Evolutionary conservation across 2,113 vertebrate genomes (phyloP).

Genomic region (Desmodus rotundus): DNA sequence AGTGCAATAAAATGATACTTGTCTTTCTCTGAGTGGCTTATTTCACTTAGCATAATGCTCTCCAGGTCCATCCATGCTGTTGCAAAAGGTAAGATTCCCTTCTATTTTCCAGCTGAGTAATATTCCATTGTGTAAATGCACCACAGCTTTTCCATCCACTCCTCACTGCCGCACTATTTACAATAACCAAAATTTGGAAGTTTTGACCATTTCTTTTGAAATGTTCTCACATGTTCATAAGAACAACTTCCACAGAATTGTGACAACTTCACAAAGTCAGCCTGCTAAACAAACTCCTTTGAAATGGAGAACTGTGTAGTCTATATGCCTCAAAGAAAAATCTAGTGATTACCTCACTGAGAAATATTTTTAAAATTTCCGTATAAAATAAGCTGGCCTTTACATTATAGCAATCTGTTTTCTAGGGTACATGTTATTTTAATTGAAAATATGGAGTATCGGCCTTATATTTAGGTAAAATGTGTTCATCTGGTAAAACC

Average conservation of each 20-base stretch:
- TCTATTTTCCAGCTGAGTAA: background rate
- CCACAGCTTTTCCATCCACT: background rate
- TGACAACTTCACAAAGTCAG: conserved; percentile 71
- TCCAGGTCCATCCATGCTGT: background rate
- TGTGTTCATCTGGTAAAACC: background rate
- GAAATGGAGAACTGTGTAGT: conserved; percentile 58
- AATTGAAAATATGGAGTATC: background rate
- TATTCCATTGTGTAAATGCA: background rate
- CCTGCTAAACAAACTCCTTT: conserved; percentile 66
- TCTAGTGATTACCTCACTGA: conserved; percentile 52
- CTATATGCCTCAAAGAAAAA: conserved; percentile 56
- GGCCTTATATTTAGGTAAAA: background rate
- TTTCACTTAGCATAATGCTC: background rate
- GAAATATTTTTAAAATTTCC: conserved; percentile 65
- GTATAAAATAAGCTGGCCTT: conserved; percentile 57
- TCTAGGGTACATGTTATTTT: background rate
- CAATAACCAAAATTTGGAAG: background rate
- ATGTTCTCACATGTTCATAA: conserved; percentile 70
- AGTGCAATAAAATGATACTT: too few species aligned
- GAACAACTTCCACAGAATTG: conserved; percentile 67
- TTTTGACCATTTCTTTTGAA: conserved; percentile 75
- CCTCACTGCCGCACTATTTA: background rate
- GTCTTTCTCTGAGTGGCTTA: too few species aligned
- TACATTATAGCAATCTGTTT: conserved; percentile 1
- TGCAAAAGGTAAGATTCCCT: background rate